phyloP scores from a whole-genome alignment of 1,140 invertebrate species.

The Drosophila mayri region DNA sequence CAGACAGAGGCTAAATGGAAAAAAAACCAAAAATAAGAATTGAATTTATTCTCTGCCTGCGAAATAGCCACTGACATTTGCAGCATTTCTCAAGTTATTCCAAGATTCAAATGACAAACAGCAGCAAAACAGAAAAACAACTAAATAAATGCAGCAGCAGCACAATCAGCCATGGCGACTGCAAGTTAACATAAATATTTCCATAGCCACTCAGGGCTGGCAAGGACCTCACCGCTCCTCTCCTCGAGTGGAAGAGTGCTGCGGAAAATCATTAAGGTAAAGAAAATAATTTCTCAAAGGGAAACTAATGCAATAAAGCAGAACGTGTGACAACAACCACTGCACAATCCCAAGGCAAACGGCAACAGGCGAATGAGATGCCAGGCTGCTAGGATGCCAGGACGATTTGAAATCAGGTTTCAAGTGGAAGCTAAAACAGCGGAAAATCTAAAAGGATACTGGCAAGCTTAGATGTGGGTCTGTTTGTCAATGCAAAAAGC shows the following conservation, averaged over 20 bases:
- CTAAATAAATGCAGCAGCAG: constrained; percentile 25
- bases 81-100: constrained; percentile 57
- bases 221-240: constrained; percentile 7
- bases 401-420: constrained; percentile 24
- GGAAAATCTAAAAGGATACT: constrained; percentile 22
- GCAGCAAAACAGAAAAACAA: constrained; percentile 25
- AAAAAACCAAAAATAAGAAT: constrained; percentile 65
- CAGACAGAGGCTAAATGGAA: constrained; percentile 51
- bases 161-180: constrained; percentile 40
- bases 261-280: constrained; percentile 53
- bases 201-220: constrained; percentile 23
- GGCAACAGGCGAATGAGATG: background rate
- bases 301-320: constrained; percentile 47
- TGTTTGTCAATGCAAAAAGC: background rate
- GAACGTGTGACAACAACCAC: constrained; percentile 23
- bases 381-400: constrained; percentile 2
- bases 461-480: background rate
- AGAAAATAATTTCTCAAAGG: constrained; percentile 47
- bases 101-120: constrained; percentile 49
- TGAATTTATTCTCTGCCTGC: constrained; percentile 58
- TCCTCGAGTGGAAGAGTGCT: constrained; percentile 11
- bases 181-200: constrained; percentile 65
- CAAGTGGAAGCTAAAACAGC: constrained; percentile 21
- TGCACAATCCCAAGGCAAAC: constrained; percentile 5
- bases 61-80: constrained; percentile 48